Percentiles rank a stretch among this genome's conserved stretches.
These are phyloP conservation scores for Chrysolophus pictus DNA, from an alignment of 2,797 vertebrate genomes.

Conservation along the genomic window DNA sequence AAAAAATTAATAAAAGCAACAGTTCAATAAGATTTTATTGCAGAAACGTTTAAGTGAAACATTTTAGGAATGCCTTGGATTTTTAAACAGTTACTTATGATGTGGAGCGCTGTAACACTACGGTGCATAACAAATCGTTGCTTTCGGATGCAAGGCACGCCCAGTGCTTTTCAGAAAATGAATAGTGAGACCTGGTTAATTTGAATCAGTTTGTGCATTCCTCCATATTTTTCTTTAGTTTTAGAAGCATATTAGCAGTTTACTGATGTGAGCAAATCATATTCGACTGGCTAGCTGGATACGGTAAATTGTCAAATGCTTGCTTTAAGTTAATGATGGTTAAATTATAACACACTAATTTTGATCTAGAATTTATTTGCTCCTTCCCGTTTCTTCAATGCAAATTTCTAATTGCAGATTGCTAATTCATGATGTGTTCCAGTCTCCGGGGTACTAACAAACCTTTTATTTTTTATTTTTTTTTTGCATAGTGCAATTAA, in stretches of 20 bases:
- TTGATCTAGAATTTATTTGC: neutral
- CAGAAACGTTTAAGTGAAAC: conserved; percentile 77
- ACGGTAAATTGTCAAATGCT: neutral
- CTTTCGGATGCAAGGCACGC: conserved; percentile 64
- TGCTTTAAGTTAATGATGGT: neutral
- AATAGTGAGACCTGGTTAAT: conserved; percentile 65
- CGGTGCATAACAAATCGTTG: conserved; percentile 64
- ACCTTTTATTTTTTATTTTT: neutral
- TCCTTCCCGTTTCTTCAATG: neutral
- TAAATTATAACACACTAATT: neutral
- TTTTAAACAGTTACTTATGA: conserved; percentile 73
- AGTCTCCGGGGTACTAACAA: neutral
- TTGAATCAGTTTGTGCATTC: conserved; percentile 57
- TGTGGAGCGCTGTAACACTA: conserved; percentile 38
- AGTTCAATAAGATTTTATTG: conserved; percentile 76
- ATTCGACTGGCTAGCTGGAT: neutral
- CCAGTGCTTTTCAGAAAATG: conserved; percentile 64
- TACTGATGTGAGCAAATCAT: neutral
- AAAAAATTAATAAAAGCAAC: conserved; percentile 78
- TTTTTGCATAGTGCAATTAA: neutral
- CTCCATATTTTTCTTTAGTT: conserved; percentile 32
- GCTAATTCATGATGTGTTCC: neutral
- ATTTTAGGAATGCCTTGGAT: conserved; percentile 70
- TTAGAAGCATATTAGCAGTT: conserved; percentile 51
- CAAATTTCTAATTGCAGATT: neutral